These are phyloP conservation scores for Drosophila tsacasi DNA, from an alignment of 1,140 invertebrate genomes.

Conservation along the genomic window DNA sequence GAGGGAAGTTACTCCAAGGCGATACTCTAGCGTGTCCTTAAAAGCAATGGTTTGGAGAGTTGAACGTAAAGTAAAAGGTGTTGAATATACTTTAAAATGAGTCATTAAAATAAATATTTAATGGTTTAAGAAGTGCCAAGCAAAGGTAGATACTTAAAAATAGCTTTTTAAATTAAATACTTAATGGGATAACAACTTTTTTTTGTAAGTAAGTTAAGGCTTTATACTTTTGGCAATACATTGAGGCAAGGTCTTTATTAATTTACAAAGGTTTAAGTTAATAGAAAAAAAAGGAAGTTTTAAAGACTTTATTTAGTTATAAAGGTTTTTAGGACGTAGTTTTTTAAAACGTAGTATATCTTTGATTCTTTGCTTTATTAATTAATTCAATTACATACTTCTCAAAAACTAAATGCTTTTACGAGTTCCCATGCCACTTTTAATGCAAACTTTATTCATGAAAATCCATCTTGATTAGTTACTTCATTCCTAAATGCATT, in stretches of 20 bases:
- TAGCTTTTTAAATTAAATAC: neutral
- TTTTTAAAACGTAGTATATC: too few relatives aligned
- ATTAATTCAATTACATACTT: neutral
- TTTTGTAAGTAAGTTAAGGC: neutral
- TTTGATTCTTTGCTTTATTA: neutral
- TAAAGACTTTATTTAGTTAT: neutral
- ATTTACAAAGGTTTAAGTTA: too few relatives aligned
- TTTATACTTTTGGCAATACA: too few relatives aligned
- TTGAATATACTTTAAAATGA: neutral
- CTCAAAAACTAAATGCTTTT: neutral
- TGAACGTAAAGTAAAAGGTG: neutral
- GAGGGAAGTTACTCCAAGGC: neutral
- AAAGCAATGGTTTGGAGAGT: neutral
- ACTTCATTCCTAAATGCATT: constrained; percentile 2
- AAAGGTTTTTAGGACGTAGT: too few relatives aligned
- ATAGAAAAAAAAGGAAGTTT: neutral
- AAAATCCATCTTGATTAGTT: constrained; percentile 12
- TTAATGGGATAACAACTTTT: neutral
- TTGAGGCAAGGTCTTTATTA: neutral
- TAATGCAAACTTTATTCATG: neutral
- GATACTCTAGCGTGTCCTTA: neutral
- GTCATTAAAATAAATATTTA: neutral
- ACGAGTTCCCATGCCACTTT: neutral
- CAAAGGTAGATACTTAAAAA: neutral
- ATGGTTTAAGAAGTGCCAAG: neutral